Evolutionary conservation across 2,888 invertebrate species (phyloP), one percentile per base, ranked within the genome.

Genomic region (Automeris io): DNA sequence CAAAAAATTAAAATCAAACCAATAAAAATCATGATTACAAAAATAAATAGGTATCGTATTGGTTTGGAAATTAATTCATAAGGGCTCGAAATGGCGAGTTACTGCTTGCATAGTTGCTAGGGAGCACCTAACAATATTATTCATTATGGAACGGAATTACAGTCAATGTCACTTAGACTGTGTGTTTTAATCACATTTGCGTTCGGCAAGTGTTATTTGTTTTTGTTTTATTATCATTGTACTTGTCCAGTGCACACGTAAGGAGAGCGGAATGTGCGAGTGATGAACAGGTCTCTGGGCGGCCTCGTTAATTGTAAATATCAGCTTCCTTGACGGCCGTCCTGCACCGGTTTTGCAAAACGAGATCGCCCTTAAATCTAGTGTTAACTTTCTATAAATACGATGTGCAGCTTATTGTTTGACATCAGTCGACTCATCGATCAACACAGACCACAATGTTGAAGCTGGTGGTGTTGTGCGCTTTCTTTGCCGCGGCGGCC

Each of bases 401-500:
- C 66, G 49, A 55, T 53, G 46, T 37, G 40, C 39, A 39, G 42
- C 31, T 40, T 43, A 52, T 50, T 49, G 50, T 55, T 45, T 32
- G 54, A 57, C 61, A 82, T 82, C 83, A 83, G 76, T 80, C 63
- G 71, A 67, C 62, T 54, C 57, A 57, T 51, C 61, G 62, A 70
- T 55, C 73, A 77, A 80, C 80, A 75, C 73, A 82, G 67, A 77
- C 72, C 72, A 83, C 67, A 60, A 87, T 87, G 83, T 81, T 69
- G 62, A 85, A 81, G 61, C 57, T 82, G 79, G 87, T 89, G 77
- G 88, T 89, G 68, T 87, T 91, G 87, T 89, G 81, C 66, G 88
- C 88, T 74, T 73, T 90, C 58, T 61, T 90, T 59, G 89, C 90
- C 54, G 75, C 85, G 54, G 90, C 75, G 51, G 65, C 76, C 39